These are phyloP conservation scores for Uropetala carovei DNA, from an alignment of 2,888 invertebrate genomes.

Conservation along the genomic window DNA sequence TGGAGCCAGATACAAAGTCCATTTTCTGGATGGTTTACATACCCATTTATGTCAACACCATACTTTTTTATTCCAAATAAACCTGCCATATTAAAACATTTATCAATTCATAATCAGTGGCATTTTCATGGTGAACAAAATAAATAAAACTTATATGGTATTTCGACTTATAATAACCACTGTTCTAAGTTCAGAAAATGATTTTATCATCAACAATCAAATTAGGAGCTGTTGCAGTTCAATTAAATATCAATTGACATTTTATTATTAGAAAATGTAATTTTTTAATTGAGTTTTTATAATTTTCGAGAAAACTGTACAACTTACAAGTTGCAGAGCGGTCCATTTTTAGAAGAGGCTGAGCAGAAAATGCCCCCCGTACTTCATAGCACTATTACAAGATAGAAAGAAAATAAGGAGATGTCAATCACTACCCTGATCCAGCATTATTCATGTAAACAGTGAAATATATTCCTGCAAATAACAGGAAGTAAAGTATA, in stretches of 20 bases:
- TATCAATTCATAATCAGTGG: conserved; percentile 24
- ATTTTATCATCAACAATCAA: background rate
- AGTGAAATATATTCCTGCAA: too few relatives aligned
- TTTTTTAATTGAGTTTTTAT: background rate
- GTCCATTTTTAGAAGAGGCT: conserved; percentile 87
- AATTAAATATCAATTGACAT: background rate
- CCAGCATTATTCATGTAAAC: too few relatives aligned
- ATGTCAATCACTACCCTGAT: too few relatives aligned
- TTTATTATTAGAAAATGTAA: background rate
- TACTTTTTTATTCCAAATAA: conserved; percentile 95
- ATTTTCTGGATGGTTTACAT: conserved; percentile 88
- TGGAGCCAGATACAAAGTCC: conserved; percentile 96
- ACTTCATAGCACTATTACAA: conserved; percentile 89
- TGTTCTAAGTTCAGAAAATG: background rate
- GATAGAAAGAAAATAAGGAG: conserved; percentile 67
- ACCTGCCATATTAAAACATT: conserved; percentile 74
- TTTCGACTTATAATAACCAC: background rate
- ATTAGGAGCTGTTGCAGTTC: background rate
- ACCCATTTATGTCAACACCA: conserved; percentile 96
- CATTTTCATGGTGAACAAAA: conserved; percentile 35
- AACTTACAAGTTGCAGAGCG: conserved; percentile 90
- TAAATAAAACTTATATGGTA: background rate
- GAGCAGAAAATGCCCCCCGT: conserved; percentile 83
- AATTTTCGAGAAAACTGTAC: background rate
- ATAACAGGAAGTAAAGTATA: too few relatives aligned